Evolutionary conservation across 2,113 vertebrate genomes (phyloP).

Genomic region (Stigmatopora nigra): DNA sequence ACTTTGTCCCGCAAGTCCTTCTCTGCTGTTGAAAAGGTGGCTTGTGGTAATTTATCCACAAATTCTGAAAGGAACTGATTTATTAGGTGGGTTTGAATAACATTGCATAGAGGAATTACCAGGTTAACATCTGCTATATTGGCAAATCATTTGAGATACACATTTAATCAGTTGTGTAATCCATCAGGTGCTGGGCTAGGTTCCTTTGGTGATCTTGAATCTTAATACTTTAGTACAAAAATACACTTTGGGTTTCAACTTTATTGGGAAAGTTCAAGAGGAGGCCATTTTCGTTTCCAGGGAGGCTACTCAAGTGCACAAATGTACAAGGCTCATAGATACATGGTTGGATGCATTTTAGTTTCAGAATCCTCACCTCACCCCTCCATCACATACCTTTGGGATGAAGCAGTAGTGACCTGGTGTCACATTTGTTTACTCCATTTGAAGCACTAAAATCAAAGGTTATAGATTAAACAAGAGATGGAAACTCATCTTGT

Average conservation of each 20-base stretch:
- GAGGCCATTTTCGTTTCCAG: background rate
- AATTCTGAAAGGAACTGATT: conserved; percentile 33
- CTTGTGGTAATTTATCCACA: conserved; percentile 36
- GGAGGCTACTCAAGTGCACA: background rate
- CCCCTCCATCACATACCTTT: background rate
- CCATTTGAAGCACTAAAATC: background rate
- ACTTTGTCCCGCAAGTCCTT: conserved; percentile 16
- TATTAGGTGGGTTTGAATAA: conserved; percentile 17
- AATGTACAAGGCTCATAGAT: background rate
- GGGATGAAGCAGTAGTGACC: background rate
- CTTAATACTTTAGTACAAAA: background rate
- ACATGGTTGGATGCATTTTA: background rate
- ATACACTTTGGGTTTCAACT: background rate
- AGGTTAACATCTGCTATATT: background rate
- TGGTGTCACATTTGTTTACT: background rate
- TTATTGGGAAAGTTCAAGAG: background rate
- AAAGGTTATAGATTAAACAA: no score
- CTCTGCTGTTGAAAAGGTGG: conserved; percentile 24
- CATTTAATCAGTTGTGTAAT: background rate
- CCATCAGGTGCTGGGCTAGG: background rate
- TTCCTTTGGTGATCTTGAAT: background rate
- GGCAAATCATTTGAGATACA: background rate
- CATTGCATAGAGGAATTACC: conserved; percentile 20
- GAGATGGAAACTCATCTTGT: no score
- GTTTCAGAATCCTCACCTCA: background rate